These are phyloP conservation scores for Xenopus laevis DNA, from an alignment of 2,113 vertebrate species.

Conservation along the genomic window DNA sequence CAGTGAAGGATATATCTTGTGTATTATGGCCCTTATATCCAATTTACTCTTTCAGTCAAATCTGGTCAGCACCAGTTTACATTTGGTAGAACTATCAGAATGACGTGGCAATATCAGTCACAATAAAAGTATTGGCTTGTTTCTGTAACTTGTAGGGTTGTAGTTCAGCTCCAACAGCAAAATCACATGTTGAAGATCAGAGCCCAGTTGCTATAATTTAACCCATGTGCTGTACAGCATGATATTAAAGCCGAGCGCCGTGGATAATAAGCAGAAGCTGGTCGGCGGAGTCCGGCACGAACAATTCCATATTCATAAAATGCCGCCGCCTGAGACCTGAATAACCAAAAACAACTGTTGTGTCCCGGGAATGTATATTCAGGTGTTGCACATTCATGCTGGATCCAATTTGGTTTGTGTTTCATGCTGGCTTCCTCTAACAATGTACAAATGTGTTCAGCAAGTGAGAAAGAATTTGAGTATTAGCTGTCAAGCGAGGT, in stretches of 20 bases:
- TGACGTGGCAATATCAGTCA: no score
- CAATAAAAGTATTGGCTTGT: no score
- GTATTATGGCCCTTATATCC: no score
- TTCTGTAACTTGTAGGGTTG: no score
- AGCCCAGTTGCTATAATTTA: no score
- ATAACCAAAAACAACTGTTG: conserved; percentile 25
- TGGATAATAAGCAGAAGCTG: conserved; percentile 4
- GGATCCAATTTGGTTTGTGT: conserved; percentile 5
- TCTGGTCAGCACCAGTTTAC: no score
- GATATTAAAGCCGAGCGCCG: not conserved
- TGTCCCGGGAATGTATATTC: conserved; percentile 31
- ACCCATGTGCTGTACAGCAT: no score
- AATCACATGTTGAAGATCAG: no score
- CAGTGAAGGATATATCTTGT: no score
- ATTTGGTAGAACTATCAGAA: no score
- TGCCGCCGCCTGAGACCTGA: not conserved
- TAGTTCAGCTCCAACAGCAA: no score
- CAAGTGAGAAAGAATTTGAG: conserved; percentile 7
- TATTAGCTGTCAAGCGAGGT: conserved; percentile 24
- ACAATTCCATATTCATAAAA: conserved; percentile 22
- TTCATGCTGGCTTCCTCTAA: conserved; percentile 23
- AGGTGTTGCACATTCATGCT: conserved; percentile 23
- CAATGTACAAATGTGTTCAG: conserved; percentile 29
- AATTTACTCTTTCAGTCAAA: no score
- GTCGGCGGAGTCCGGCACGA: not conserved